Evolutionary conservation across 1,140 invertebrate species (phyloP).

Genomic region (Antheraea pernyi): DNA sequence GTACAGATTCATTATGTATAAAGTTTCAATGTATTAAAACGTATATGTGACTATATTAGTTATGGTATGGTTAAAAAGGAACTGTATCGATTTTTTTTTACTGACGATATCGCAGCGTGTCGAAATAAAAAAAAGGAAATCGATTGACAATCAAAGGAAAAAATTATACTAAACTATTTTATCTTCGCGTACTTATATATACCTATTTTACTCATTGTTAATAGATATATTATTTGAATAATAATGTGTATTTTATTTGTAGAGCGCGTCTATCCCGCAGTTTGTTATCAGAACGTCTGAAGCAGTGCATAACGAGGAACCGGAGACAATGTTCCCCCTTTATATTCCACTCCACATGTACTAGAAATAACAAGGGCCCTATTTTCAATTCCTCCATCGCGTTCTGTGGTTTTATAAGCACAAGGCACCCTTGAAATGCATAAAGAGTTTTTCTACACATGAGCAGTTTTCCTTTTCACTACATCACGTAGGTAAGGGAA

Average conservation of each 20-base stretch:
- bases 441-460: slow-evolving; percentile 44
- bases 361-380: slow-evolving; percentile 71
- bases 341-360: slow-evolving; percentile 61
- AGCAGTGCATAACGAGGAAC: slow-evolving; percentile 43
- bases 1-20: too few relatives aligned
- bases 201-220: background rate
- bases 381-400: slow-evolving; percentile 69
- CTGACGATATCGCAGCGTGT: too few relatives aligned
- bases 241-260: slow-evolving; percentile 18
- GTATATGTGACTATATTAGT: too few relatives aligned
- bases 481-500: slow-evolving; percentile 23
- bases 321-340: slow-evolving; percentile 60
- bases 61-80: too few relatives aligned
- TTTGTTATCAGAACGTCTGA: slow-evolving; percentile 57
- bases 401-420: slow-evolving; percentile 54
- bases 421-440: slow-evolving; percentile 50
- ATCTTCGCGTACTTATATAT: too few relatives aligned
- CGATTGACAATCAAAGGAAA: too few relatives aligned
- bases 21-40: too few relatives aligned
- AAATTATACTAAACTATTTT: too few relatives aligned
- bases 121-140: too few relatives aligned
- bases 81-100: too few relatives aligned
- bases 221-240: background rate
- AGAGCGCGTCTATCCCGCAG: slow-evolving; percentile 25
- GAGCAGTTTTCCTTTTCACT: slow-evolving; percentile 33